These are phyloP conservation scores for Aphis gossypii DNA, from an alignment of 1,140 invertebrate species.

Conservation along the genomic window DNA sequence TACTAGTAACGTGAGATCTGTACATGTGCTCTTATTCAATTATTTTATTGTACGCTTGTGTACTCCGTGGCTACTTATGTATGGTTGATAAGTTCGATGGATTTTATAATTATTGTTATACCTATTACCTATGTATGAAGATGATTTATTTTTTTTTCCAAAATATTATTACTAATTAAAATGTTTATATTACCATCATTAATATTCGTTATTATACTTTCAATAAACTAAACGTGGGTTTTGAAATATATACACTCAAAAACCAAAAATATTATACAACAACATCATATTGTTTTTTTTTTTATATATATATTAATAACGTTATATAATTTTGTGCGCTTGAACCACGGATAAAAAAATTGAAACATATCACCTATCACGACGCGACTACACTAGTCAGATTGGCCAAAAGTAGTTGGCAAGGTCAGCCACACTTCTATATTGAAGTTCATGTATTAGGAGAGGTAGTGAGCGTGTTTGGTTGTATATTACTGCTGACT, in stretches of 20 bases:
- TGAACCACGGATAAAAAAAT: not conserved
- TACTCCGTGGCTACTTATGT: not conserved
- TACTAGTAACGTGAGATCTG: not conserved
- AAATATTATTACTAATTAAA: not conserved
- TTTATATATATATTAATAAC: not conserved
- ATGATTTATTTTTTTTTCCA: not conserved
- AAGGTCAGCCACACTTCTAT: slow-evolving; percentile 46
- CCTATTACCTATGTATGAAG: not conserved
- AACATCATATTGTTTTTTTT: not conserved
- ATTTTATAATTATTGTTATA: slow-evolving; percentile 20
- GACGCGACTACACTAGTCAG: not conserved
- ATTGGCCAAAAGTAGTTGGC: slow-evolving; percentile 26
- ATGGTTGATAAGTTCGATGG: not conserved
- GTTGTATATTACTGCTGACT: slow-evolving; percentile 36
- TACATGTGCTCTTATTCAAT: not conserved
- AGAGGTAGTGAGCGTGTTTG: slow-evolving; percentile 44
- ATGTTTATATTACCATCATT: not conserved
- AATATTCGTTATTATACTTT: not conserved
- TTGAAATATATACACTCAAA: not conserved
- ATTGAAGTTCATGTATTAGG: slow-evolving; percentile 48
- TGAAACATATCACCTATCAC: not conserved
- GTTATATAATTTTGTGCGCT: not conserved
- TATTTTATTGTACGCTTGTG: not conserved
- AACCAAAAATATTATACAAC: not conserved
- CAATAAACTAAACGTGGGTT: slow-evolving; percentile 6